Evolutionary conservation across 2,888 invertebrate species (phyloP).

Genomic region (Cheilosia soror): DNA sequence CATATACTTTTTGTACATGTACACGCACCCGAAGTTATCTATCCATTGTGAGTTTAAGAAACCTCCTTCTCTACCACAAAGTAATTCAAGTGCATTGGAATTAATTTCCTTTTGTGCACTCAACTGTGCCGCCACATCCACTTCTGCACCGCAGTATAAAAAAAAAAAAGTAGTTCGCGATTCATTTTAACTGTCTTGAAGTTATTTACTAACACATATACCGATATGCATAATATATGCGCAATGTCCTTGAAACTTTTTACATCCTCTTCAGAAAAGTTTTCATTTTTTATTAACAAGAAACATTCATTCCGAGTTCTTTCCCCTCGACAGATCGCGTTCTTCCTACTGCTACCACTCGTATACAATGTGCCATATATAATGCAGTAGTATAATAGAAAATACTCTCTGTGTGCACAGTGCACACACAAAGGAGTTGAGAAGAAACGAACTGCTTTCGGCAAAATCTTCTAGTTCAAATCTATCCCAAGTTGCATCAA

Average conservation of each 20-base stretch:
- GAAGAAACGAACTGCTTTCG: conserved; percentile 32
- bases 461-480: conserved; percentile 63
- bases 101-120: conserved; percentile 28
- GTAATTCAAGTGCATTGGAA: conserved; percentile 45
- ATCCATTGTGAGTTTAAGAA: too few relatives aligned
- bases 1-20: too few relatives aligned
- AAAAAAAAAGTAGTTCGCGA: not conserved
- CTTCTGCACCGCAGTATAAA: not conserved
- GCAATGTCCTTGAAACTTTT: conserved; percentile 40
- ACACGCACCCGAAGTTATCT: too few relatives aligned
- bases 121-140: not conserved
- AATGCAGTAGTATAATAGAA: conserved; percentile 42
- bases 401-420: conserved; percentile 42
- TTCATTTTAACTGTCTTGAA: conserved; percentile 34
- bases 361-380: conserved; percentile 61
- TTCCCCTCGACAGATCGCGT: not conserved
- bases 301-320: conserved; percentile 36
- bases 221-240: not conserved
- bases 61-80: conserved; percentile 1
- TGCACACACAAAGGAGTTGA: conserved; percentile 41
- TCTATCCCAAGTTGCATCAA: conserved; percentile 55
- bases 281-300: conserved; percentile 57
- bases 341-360: conserved; percentile 2
- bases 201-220: conserved; percentile 1
- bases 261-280: conserved; percentile 25